These are phyloP conservation scores for Ctenodactylus gundi DNA, from an alignment of 2,113 vertebrate species.

Conservation along the genomic window DNA sequence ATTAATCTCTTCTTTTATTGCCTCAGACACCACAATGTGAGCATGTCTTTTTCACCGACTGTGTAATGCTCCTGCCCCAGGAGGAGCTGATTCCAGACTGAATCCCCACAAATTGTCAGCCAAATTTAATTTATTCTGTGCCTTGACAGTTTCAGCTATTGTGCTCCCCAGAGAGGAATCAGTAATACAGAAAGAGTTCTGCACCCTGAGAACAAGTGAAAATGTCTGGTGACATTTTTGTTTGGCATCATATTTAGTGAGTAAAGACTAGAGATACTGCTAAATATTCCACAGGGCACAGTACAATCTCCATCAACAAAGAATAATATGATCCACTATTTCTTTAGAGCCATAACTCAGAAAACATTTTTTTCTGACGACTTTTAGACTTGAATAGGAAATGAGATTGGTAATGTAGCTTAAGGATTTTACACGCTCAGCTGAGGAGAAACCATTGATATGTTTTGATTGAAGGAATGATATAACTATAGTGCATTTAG, in stretches of 20 bases:
- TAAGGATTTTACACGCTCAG: background rate
- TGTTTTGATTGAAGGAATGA: background rate
- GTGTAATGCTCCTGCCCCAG: too few species aligned
- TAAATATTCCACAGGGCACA: background rate
- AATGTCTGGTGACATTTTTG: background rate
- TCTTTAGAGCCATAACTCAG: background rate
- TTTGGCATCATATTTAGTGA: background rate
- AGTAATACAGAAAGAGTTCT: background rate
- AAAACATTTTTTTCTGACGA: background rate
- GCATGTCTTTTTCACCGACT: too few species aligned
- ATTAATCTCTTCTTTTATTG: too few species aligned
- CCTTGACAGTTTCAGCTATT: too few species aligned
- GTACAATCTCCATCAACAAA: background rate
- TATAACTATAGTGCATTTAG: background rate
- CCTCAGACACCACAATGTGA: too few species aligned
- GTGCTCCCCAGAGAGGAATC: too few species aligned
- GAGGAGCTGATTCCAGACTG: too few species aligned
- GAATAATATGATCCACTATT: background rate
- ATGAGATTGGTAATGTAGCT: background rate
- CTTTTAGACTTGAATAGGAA: background rate
- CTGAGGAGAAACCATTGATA: background rate
- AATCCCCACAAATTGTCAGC: too few species aligned
- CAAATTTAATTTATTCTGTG: too few species aligned
- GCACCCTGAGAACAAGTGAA: background rate
- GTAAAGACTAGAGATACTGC: background rate